Base-by-base conservation (phyloP, 2,797 vertebrate genomes). In the Knipowitschia caucasica region DNA sequence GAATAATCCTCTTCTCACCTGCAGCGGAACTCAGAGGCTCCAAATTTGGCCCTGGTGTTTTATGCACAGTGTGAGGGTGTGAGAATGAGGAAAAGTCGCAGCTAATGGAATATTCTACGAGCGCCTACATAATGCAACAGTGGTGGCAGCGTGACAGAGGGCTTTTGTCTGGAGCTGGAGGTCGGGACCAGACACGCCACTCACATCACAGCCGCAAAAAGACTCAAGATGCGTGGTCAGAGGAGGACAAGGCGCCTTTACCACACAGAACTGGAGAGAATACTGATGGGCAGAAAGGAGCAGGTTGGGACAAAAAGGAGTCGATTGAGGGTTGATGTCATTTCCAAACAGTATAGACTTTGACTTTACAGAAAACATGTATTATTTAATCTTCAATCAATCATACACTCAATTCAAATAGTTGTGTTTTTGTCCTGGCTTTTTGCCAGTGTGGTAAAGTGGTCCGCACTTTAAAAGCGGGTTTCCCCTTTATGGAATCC, bases 61-160 rank as follows among this genome's bases (percentile, higher is more conserved):
- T 56, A 62, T 58, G 59, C 64, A 52, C 29, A 35, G 20, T 56
- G 59, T 47, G 50, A 60, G 53, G 40, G 64, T 66, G 73, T 62
- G 46, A 61, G 66, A 70, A 64, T 38, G 56, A 61, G 59, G 54
- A 47, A 35, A 75, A 21, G 44, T 53, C 67, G 68, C 58, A 67
- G 70, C 57, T 64, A 71, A 74, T 75, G 67, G 65, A 67, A 66
- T 36, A 50, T 47, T 58, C 53, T 33, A 55, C 58, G 3, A 44
- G 15, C 33, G 8, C 71, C 79, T 79, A 71, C 49, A 76, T 81
- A 69, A 77, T 76, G 71, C 68, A 64, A 30, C 12, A 69, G 59
- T 53, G 29, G 0, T 15, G 2, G 44, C 63, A 57, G 62, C 75
- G 29, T 60, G 56, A 62, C 15, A 30, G 53, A 64, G 70, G 74